Base-by-base conservation (phyloP, 2,113 vertebrate genomes). In the Trematomus loennbergii region DNA sequence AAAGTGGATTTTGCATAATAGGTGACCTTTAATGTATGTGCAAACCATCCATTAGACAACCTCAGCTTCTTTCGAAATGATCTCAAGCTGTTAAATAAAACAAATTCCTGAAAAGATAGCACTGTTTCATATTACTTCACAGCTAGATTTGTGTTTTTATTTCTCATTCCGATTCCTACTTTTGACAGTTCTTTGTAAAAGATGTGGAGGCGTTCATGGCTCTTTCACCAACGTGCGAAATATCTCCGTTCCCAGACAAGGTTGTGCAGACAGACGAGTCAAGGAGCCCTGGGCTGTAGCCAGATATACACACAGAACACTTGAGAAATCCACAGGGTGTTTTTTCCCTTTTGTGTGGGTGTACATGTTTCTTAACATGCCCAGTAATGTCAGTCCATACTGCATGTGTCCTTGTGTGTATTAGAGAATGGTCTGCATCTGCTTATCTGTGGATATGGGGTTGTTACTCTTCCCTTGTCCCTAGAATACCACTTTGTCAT, bases 241-340 rank as follows among this genome's bases (percentile, higher is more conserved):
- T 70, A 48, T 90, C 66, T 78, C 61, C 4, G 15, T 69, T 87
- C 79, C 65, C 57, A 86, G 88, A 88, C 79, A 62, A 75, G 72
- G 72, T 85, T 86, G 72, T 64, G 29, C 65, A 85, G 85, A 84
- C 83, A 90, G 87, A 83, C 79, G 69, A 85, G 85, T 85, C 85
- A 68, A 72, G 82, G 69, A 77, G 83, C 87, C 79, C 57, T 87
- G 77, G 78, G 84, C 84, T 83, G 58, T 12, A 81, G 88, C 81
- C 80, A 82, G 10, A 87, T 67, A 75, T 65, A 57, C 64, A 76
- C 69, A 80, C 36, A 64, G 20, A 75, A 52, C 75, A 62, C 25
- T 72, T 55, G 17, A 87, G 13, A 78, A 50, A 64, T 78, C 85
- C 85, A 75, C 22, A 2, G 59, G 60, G 65, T 4, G 20, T 76